Evolutionary conservation across 2,113 vertebrate genomes (phyloP), one percentile per base, ranked within the genome.

Genomic region (Pterocles burchelli): DNA sequence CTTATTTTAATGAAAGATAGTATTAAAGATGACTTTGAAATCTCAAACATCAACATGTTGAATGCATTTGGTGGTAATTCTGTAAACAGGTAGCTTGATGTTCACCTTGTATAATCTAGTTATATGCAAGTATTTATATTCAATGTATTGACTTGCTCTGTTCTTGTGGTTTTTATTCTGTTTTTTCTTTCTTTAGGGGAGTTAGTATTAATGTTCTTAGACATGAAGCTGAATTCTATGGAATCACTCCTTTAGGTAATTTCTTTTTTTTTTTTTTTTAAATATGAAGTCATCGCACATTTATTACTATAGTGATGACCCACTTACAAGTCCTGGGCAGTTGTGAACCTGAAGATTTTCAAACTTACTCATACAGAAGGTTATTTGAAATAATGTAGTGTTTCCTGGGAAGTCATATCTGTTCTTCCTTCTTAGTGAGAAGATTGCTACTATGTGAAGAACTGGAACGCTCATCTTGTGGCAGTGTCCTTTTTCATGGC

Each of bases 221-320:
- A 38, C 99, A 99, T 55, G 99, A 99, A 98, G 99, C 99, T 15
- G 99, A 99, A 97, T 99, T 99, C 96, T 99, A 99, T 68, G 99
- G 99, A 65, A 99, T 99, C 90, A 99, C 99, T 59, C 99, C 99
- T 45, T 96, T 99, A 97, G 99, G 99, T 99, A 98, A 76, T 96
- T 96, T 65, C 4, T n/a, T 48, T 33, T 33, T 46, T 12, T 46
- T 66, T 45, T 10, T 58, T 67, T 80, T 75, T 88, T 28, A 6
- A 58, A 45, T 65, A 8, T 45, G 4, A 85, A 15, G 28, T 85
- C 8, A 36, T n/a, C 26, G 77, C 21, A 18, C 45, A 31, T 41
- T 49, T 85, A 16, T 41, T 89, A n/a, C 41, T 70, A 25, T 65
- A 58, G 17, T 71, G 57, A 26, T 52, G 20, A 61, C 15, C 15